phyloP scores from a whole-genome alignment of 2,888 invertebrate species.

The Caenorhabditis imperialis region DNA sequence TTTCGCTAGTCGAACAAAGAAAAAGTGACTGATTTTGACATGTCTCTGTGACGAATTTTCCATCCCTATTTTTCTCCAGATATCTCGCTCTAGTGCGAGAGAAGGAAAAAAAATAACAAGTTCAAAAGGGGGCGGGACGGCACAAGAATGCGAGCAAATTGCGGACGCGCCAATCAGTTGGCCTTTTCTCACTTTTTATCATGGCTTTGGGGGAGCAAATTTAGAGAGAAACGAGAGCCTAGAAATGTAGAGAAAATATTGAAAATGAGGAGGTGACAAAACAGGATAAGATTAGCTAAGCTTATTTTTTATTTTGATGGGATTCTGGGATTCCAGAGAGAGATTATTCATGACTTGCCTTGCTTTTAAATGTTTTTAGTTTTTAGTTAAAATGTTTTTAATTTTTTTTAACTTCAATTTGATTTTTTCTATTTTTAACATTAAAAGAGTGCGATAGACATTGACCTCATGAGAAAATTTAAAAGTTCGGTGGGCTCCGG shows the following conservation, averaged over 20 bases:
- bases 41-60: constrained; percentile 25
- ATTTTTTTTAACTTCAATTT: neutral
- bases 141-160: constrained; percentile 33
- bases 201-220: neutral
- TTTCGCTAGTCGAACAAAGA: no score
- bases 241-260: neutral
- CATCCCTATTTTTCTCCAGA: neutral
- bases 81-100: constrained; percentile 4
- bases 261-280: constrained; percentile 10
- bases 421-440: neutral
- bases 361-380: constrained; percentile 2
- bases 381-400: neutral
- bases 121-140: constrained; percentile 8
- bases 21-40: constrained; percentile 29
- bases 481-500: neutral
- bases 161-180: constrained; percentile 38
- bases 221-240: neutral
- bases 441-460: neutral
- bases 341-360: constrained; percentile 28
- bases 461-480: neutral
- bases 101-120: neutral
- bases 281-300: constrained; percentile 34
- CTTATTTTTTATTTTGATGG: constrained; percentile 26
- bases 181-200: constrained; percentile 12
- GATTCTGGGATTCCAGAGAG: no score